phyloP scores from a whole-genome alignment of 1,140 invertebrate genomes.

The Trichonephila inaurata region DNA sequence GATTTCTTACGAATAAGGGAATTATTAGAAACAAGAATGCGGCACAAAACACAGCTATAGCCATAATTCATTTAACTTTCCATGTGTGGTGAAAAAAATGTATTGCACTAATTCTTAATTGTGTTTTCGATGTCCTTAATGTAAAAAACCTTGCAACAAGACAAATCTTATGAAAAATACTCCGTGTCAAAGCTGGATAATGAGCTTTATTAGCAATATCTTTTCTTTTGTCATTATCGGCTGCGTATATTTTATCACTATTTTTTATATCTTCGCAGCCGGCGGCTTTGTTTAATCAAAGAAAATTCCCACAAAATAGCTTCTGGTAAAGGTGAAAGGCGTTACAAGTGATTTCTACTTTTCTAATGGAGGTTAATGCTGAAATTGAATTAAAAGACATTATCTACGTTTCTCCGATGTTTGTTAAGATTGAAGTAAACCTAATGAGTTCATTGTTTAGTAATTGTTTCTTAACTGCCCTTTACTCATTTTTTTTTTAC shows the following conservation, averaged over 20 bases:
- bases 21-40: background rate
- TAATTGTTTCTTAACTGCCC: slow-evolving; percentile 76
- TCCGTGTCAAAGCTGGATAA: slow-evolving; percentile 54
- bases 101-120: slow-evolving; percentile 48
- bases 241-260: slow-evolving; percentile 68
- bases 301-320: slow-evolving; percentile 39
- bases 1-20: background rate
- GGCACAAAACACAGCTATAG: background rate
- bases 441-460: slow-evolving; percentile 74
- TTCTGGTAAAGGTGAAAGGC: slow-evolving; percentile 55
- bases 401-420: slow-evolving; percentile 59
- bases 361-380: slow-evolving; percentile 59
- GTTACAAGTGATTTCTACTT: slow-evolving; percentile 62
- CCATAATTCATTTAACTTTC: slow-evolving; percentile 63
- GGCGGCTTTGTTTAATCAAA: slow-evolving; percentile 70
- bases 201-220: slow-evolving; percentile 68
- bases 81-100: slow-evolving; percentile 43
- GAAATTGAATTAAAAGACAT: slow-evolving; percentile 74
- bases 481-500: slow-evolving; percentile 63
- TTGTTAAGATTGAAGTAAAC: slow-evolving; percentile 63
- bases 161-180: slow-evolving; percentile 67
- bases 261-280: slow-evolving; percentile 38
- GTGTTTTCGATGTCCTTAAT: slow-evolving; percentile 44
- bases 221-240: slow-evolving; percentile 68
- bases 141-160: slow-evolving; percentile 16